phyloP scores from a whole-genome alignment of 1,140 invertebrate species.

The Drosophila pachea region DNA sequence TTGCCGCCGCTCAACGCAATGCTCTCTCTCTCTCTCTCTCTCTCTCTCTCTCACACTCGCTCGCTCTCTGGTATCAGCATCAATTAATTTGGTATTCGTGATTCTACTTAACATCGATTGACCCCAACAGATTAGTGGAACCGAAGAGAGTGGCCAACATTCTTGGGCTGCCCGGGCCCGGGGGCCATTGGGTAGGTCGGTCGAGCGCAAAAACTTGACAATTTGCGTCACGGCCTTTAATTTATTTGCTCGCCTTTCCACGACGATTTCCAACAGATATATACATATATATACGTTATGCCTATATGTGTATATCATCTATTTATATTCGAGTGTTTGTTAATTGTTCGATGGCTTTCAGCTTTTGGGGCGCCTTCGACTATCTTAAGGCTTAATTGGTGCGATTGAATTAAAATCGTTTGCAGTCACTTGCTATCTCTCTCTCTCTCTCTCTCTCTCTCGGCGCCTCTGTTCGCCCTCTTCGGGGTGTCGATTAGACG shows the following conservation, averaged over 20 bases:
- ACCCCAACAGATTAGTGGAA: conserved; percentile 78
- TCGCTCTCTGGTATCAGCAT: conserved; percentile 61
- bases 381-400: conserved; percentile 71
- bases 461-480: not conserved
- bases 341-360: conserved; percentile 30
- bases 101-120: conserved; percentile 79
- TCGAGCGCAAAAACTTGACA: conserved; percentile 68
- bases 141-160: conserved; percentile 48
- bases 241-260: conserved; percentile 54
- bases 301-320: not conserved
- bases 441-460: not conserved
- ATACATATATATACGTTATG: not conserved
- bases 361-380: conserved; percentile 55
- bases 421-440: conserved; percentile 55
- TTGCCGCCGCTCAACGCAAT: not conserved
- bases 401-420: conserved; percentile 79
- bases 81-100: conserved; percentile 79
- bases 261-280: conserved; percentile 27
- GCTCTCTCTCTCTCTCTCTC: no score
- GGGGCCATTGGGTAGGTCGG: conserved; percentile 29
- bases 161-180: conserved; percentile 9
- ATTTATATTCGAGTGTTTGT: conserved; percentile 8
- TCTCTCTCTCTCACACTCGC: no score
- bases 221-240: conserved; percentile 35
- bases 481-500: conserved; percentile 66